A percentile compares a stretch with the other conserved stretches of the same genome.
phyloP scores from a whole-genome alignment of 2,888 invertebrate species.

The Heteropelma amictum region DNA sequence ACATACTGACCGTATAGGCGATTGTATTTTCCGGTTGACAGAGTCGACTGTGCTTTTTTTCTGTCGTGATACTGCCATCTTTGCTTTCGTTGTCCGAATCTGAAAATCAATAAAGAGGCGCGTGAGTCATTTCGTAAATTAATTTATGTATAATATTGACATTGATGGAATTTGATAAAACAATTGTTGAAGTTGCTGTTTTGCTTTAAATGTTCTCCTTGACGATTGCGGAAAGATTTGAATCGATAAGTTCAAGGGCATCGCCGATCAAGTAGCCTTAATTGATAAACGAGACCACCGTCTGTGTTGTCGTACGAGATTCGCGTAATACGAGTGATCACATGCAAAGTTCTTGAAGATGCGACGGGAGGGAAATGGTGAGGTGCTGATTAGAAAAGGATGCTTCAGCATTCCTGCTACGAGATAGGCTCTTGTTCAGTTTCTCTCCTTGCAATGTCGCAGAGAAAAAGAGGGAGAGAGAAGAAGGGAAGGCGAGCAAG shows the following conservation, averaged over 20 bases:
- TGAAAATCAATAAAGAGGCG: conserved; percentile 71
- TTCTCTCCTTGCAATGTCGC: background rate
- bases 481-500: background rate
- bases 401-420: background rate
- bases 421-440: conserved; percentile 2
- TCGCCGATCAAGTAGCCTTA: conserved; percentile 23
- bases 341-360: background rate
- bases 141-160: background rate
- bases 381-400: background rate
- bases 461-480: background rate
- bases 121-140: background rate
- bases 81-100: conserved; percentile 83
- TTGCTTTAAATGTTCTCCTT: conserved; percentile 7
- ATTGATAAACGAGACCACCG: conserved; percentile 38
- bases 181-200: background rate
- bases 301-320: conserved; percentile 16
- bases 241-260: conserved; percentile 56
- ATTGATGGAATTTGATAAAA: background rate
- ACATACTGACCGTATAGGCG: conserved; percentile 84
- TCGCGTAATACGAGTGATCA: conserved; percentile 28
- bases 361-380: background rate
- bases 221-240: conserved; percentile 9
- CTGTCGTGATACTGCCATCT: conserved; percentile 75
- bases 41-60: conserved; percentile 81
- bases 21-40: conserved; percentile 87